These are phyloP conservation scores for Tetramorium alpestre DNA, from an alignment of 1,140 invertebrate genomes.

Conservation along the genomic window DNA sequence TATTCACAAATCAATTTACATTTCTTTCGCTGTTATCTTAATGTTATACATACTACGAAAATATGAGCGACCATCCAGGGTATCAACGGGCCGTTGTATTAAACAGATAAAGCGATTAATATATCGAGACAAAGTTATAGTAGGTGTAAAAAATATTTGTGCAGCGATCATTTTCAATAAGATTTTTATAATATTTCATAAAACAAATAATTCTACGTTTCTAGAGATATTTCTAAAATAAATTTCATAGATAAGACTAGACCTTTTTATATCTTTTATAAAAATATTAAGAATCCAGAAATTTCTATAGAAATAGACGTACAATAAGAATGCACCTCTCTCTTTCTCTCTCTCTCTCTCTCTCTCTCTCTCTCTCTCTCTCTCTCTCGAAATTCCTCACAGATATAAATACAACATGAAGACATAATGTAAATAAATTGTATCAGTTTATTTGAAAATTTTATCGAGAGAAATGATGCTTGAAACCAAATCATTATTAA, in stretches of 20 bases:
- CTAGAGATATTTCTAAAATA: background rate
- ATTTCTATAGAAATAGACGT: background rate
- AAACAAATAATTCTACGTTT: background rate
- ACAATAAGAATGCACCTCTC: background rate
- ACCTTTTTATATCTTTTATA: background rate
- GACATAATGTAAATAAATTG: background rate
- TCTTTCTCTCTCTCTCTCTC: too few species aligned
- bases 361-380: too few species aligned
- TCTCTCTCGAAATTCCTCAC: too few species aligned
- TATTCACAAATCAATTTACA: constrained; percentile 55
- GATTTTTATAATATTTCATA: background rate
- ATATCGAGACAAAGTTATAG: constrained; percentile 15
- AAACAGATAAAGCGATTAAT: constrained; percentile 44
- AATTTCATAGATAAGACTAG: background rate
- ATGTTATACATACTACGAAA: constrained; percentile 50
- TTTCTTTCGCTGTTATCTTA: constrained; percentile 47
- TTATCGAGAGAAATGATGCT: background rate
- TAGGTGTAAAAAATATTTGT: background rate
- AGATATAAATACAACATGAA: background rate
- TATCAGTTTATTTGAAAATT: background rate
- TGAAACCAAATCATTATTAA: background rate
- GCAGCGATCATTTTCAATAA: background rate
- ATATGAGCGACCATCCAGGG: constrained; percentile 20
- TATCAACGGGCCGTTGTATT: constrained; percentile 39
- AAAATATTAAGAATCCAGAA: background rate